These are phyloP conservation scores for Clinocottus analis DNA, from an alignment of 2,113 vertebrate species.

Conservation along the genomic window DNA sequence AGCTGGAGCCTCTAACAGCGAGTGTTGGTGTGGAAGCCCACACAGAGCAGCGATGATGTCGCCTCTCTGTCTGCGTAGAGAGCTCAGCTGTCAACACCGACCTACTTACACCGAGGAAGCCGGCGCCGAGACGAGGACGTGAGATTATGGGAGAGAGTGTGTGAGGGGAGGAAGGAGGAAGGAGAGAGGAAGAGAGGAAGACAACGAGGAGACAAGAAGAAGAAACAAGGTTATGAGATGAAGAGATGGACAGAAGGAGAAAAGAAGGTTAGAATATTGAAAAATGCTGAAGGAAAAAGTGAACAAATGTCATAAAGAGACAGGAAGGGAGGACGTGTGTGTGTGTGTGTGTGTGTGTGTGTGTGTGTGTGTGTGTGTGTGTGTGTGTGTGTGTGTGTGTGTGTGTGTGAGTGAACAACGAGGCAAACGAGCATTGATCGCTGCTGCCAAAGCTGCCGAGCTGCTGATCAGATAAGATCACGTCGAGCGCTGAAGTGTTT, in stretches of 20 bases:
- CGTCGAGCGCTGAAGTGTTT: constrained; percentile 58
- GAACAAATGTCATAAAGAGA: background rate
- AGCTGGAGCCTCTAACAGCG: constrained; percentile 25
- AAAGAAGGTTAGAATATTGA: background rate
- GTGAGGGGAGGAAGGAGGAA: background rate
- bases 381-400: constrained; percentile 8
- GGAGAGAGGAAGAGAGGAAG: no score
- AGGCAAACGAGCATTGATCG: constrained; percentile 54
- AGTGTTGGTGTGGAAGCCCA: constrained; percentile 56
- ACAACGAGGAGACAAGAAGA: background rate
- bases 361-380: constrained; percentile 12
- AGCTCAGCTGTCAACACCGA: constrained; percentile 73
- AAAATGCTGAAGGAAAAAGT: background rate
- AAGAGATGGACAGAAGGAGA: background rate
- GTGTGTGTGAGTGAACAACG: constrained; percentile 1
- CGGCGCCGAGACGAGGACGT: constrained; percentile 28
- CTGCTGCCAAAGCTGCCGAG: constrained; percentile 51
- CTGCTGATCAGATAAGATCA: constrained; percentile 68
- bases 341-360: constrained; percentile 2
- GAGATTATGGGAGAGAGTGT: constrained; percentile 45
- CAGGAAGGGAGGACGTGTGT: background rate
- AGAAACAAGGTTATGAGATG: background rate
- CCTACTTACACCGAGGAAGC: constrained; percentile 68
- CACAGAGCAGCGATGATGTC: constrained; percentile 67
- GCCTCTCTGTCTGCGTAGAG: constrained; percentile 55